phyloP scores from a whole-genome alignment of 2,113 vertebrate species.

The Polypterus senegalus region DNA sequence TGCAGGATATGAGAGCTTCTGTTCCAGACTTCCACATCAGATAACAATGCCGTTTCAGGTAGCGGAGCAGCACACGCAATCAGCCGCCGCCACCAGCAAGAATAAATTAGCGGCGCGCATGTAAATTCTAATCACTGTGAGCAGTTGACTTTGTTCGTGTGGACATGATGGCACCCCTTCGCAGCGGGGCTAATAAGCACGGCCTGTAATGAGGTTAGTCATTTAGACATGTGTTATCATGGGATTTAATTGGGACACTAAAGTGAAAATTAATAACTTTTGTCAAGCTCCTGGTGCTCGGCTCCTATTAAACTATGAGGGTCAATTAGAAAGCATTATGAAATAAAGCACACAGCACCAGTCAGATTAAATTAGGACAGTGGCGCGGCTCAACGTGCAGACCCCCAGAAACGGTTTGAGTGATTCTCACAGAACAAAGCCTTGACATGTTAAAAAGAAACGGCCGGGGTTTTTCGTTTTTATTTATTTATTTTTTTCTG shows the following conservation, averaged over 20 bases:
- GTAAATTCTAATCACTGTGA: slow-evolving; percentile 61
- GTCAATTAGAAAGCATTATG: slow-evolving; percentile 98
- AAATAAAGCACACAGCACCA: slow-evolving; percentile 89
- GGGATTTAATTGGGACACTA: slow-evolving; percentile 98
- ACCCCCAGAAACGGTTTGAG: slow-evolving; percentile 26
- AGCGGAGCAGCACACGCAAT: too few species aligned
- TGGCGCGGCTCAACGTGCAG: slow-evolving; percentile 36
- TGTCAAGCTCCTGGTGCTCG: slow-evolving; percentile 93
- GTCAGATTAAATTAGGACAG: slow-evolving; percentile 86
- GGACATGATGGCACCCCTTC: slow-evolving; percentile 66
- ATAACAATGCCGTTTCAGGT: too few species aligned
- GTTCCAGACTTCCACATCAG: too few species aligned
- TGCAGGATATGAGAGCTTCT: too few species aligned
- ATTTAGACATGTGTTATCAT: slow-evolving; percentile 80
- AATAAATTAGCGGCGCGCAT: slow-evolving; percentile 60
- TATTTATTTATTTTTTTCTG: slow-evolving; percentile 27
- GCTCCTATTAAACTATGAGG: slow-evolving; percentile 87
- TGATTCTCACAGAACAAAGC: slow-evolving; percentile 38
- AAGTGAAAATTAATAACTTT: slow-evolving; percentile 99
- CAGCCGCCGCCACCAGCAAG: background rate
- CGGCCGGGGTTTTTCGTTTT: background rate
- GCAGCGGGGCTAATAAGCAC: slow-evolving; percentile 84
- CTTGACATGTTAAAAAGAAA: slow-evolving; percentile 24
- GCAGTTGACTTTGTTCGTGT: slow-evolving; percentile 66
- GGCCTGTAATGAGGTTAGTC: slow-evolving; percentile 90